phyloP scores from a whole-genome alignment of 1,140 invertebrate genomes.

The Drosophila eugracilis region DNA sequence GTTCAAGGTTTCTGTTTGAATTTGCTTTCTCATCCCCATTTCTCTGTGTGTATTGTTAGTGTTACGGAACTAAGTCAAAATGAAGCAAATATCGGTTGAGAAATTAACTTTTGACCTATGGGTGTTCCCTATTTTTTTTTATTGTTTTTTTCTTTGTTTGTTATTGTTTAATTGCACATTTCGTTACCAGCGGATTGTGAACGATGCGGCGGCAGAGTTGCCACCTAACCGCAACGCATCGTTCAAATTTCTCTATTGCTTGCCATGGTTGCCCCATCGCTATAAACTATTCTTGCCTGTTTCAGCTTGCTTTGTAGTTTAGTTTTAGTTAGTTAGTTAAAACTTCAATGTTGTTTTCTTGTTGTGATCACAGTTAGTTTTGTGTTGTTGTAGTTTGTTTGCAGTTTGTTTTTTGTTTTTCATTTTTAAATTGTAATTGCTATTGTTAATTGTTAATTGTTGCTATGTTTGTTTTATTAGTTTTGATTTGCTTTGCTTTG shows the following conservation, averaged over 20 bases:
- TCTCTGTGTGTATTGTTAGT: constrained; percentile 2
- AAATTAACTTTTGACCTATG: constrained; percentile 31
- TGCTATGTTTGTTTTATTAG: constrained; percentile 48
- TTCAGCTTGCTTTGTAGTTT: constrained; percentile 52
- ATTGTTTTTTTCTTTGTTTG: constrained; percentile 28
- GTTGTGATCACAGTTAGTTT: constrained; percentile 81
- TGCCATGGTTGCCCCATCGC: constrained; percentile 71
- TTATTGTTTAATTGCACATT: constrained; percentile 70
- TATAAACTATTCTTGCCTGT: constrained; percentile 43
- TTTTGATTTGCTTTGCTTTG: constrained; percentile 17
- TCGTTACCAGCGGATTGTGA: constrained; percentile 35
- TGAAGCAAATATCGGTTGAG: constrained; percentile 32
- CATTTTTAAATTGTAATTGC: constrained; percentile 52
- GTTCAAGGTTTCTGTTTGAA: constrained; percentile 60
- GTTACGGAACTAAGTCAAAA: constrained; percentile 10
- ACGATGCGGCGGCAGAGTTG: constrained; percentile 11
- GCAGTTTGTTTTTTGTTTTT: constrained; percentile 65
- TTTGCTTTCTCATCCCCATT: background rate
- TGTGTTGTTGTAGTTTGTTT: constrained; percentile 76
- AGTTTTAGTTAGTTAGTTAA: no score
- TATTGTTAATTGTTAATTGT: constrained; percentile 53
- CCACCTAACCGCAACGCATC: no score
- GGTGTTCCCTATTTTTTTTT: constrained; percentile 32
- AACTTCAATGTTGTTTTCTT: constrained; percentile 59
- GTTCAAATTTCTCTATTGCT: constrained; percentile 29